Evolutionary conservation across 2,113 vertebrate species (phyloP), one percentile per base, ranked within the genome.

Genomic region (Smithornis capensis): DNA sequence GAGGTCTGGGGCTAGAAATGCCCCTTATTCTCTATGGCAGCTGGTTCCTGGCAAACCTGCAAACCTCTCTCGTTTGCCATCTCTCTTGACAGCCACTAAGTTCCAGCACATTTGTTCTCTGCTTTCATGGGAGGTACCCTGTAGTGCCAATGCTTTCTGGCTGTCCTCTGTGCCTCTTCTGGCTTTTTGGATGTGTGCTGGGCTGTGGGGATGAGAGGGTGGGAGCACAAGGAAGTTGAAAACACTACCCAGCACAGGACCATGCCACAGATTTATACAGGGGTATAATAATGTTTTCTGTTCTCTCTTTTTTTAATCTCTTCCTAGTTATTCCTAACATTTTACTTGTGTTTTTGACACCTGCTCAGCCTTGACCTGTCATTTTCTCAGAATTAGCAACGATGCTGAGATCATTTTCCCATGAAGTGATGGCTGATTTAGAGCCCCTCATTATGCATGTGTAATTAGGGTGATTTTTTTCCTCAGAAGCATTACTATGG

Each of bases 361-460:
- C 94, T 95, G 91, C 86, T 95, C 60, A 92, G 91, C 77, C 65
- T 94, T 94, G 94, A 97, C 92, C 94, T 87, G 86, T 94, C 89
- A 93, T 96, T 96, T 97, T 90, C 92, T 92, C 83, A 95, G 84
- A 95, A 92, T 94, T 92, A 97, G 86, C 6, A 0, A 78, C 0
- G 2, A 50, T 2, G 28, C 44, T 3, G 4, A 94, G 94, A 96
- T 89, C 56, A 78, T 95, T 97, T 95, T 96, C 91, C 60, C 4
- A 9, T 78, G 92, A 74, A 81, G 76, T 71, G 94, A 83, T 91
- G 91, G 91, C 91, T 95, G 91, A 94, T 93, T 95, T 97, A 92
- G 89, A 95, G 86, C 89, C 86, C 80, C 83, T 96, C 69, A 93
- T 94, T 97, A 97, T 78, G 92, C 83, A 95, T 97, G 91, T 94